phyloP scores from a whole-genome alignment of 1,140 invertebrate species.

The Matsumurasca onukii region DNA sequence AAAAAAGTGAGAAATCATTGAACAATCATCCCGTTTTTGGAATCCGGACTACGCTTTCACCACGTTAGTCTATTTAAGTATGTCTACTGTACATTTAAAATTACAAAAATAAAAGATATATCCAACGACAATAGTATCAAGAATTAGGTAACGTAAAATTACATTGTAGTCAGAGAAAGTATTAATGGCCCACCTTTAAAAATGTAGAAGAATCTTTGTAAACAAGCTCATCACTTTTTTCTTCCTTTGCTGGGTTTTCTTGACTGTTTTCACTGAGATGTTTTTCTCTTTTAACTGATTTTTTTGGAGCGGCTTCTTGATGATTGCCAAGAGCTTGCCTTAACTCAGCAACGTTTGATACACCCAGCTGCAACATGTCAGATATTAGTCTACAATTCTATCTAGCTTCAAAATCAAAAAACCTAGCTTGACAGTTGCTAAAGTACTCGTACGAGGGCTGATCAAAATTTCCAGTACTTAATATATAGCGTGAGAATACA shows the following conservation, averaged over 20 bases:
- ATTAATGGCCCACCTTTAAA: constrained; percentile 69
- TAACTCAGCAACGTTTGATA: constrained; percentile 76
- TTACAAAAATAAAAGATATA: too few relatives aligned
- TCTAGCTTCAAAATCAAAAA: not conserved
- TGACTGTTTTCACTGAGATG: constrained; percentile 48
- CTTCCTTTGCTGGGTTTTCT: constrained; percentile 60
- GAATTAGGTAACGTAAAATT: too few relatives aligned
- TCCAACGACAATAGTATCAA: too few relatives aligned
- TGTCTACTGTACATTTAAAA: too few relatives aligned
- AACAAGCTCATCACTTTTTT: constrained; percentile 73
- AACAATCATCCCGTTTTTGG: too few relatives aligned
- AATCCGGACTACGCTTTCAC: too few relatives aligned
- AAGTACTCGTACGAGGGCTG: not conserved
- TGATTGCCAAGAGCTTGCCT: constrained; percentile 73
- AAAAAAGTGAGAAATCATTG: too few relatives aligned
- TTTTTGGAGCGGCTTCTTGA: constrained; percentile 38
- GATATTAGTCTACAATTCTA: too few relatives aligned
- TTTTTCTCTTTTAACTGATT: constrained; percentile 21
- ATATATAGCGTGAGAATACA: too few relatives aligned
- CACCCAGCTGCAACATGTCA: constrained; percentile 68
- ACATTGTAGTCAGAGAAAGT: constrained; percentile 5
- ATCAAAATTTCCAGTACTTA: constrained; percentile 2
- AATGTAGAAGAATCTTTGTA: constrained; percentile 97
- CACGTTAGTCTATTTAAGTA: too few relatives aligned
- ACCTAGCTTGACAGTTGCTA: not conserved